These are phyloP conservation scores for Chymomyza costata DNA, from an alignment of 1,140 invertebrate genomes.

Conservation along the genomic window DNA sequence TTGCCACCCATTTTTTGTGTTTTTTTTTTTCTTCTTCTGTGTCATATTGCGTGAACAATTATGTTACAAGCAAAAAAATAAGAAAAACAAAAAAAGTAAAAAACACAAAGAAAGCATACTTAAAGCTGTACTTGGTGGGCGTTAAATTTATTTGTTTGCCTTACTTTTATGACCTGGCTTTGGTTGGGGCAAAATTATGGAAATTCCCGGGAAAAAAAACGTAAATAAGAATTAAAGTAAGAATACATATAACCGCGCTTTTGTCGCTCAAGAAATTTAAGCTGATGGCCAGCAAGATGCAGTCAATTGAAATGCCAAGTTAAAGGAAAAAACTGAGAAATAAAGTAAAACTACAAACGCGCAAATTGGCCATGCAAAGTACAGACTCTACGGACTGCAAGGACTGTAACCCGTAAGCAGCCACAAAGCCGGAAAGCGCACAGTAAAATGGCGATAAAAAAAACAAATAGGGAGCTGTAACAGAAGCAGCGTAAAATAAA, in stretches of 20 bases:
- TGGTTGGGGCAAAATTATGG: constrained; percentile 49
- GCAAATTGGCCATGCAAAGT: constrained; percentile 68
- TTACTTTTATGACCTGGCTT: constrained; percentile 46
- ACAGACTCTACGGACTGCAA: too few relatives aligned
- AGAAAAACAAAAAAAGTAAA: neutral
- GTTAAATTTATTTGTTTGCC: too few relatives aligned
- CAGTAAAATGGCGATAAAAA: too few relatives aligned
- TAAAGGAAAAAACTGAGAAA: constrained; percentile 33
- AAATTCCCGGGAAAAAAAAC: too few relatives aligned
- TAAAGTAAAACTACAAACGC: constrained; percentile 35
- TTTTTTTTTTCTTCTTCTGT: neutral
- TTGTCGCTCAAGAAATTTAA: too few relatives aligned
- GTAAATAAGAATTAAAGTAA: too few relatives aligned
- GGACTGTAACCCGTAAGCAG: constrained; percentile 51
- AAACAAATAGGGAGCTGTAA: constrained; percentile 33
- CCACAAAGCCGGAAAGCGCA: constrained; percentile 26
- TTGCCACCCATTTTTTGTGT: constrained; percentile 11
- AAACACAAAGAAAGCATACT: too few relatives aligned
- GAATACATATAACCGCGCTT: too few relatives aligned
- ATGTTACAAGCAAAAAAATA: neutral
- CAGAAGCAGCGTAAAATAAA: constrained; percentile 19
- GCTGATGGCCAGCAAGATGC: too few relatives aligned
- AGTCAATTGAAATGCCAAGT: constrained; percentile 62
- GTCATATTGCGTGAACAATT: neutral
- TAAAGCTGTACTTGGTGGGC: too few relatives aligned